Base-by-base conservation (phyloP, 2,113 vertebrate species). In the Gasterosteus nipponicus region DNA sequence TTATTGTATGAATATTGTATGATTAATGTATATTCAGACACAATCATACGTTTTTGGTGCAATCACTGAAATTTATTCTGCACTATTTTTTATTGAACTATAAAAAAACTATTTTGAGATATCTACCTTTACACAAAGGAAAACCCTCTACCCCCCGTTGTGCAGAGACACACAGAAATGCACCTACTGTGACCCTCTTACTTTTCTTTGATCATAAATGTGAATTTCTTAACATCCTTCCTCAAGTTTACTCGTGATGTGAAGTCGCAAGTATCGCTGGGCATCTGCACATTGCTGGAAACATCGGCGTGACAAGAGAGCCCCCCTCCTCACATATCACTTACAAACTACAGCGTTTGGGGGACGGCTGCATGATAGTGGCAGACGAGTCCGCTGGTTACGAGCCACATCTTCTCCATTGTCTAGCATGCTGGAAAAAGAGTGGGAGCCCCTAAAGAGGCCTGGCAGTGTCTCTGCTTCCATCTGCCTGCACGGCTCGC, bases 381-480 rank as follows among this genome's bases (percentile, higher is more conserved):
- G 82, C 82, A 90, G 83, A 83, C 79, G 68, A 84, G 69, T 57
- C 65, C 6, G 77, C 85, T 87, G 86, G 82, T 89, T 80, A 70
- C 69, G 81, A 87, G 87, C 92, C 90, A 87, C 73, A 58, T 69
- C 69, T 85, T 75, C 75, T 89, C 78, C 83, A 87, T 91, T 92
- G 92, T 91, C 89, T 90, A 77, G 81, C 86, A 65, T 78, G 80
- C 74, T 62, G 80, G 65, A 84, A 86, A 86, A 90, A 87, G 75
- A 89, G 81, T 86, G 86, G 83, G 87, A 91, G 83, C 89, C 81
- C 85, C 87, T 84, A 80, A 87, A 92, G 85, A 87, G 75, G 77
- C 82, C 87, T 91, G 91, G 90, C 91, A 93, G 59, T 79, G 69
- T 66, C 80, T 64, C 61, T 61, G 59, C 86, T 83, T 89, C 87